A percentile compares a stretch with the other conserved stretches of the same genome.
phyloP scores from a whole-genome alignment of 2,113 vertebrate genomes.

The Plecotus auritus region DNA sequence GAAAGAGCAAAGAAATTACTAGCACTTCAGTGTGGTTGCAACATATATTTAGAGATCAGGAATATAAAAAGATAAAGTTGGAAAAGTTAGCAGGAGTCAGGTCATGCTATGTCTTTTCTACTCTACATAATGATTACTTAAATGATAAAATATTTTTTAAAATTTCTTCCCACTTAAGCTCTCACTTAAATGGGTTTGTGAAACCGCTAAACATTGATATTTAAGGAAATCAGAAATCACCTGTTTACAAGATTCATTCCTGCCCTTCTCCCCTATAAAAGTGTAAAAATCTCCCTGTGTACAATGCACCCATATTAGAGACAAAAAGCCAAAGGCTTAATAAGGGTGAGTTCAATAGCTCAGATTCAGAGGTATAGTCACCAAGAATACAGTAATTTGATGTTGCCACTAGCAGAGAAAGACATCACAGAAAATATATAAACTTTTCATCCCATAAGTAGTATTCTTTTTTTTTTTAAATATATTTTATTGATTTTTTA shows the following conservation, averaged over 20 bases:
- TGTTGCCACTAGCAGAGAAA: neutral
- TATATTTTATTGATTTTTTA: too few relatives aligned
- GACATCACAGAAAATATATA: neutral
- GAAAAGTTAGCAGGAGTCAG: neutral
- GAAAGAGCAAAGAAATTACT: neutral
- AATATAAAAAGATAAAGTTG: neutral
- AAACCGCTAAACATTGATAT: neutral
- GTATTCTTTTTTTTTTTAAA: too few relatives aligned
- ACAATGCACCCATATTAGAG: neutral
- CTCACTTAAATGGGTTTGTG: neutral
- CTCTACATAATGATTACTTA: neutral
- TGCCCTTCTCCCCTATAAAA: neutral
- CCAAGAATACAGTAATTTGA: neutral
- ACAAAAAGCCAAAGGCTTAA: neutral
- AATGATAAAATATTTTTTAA: neutral
- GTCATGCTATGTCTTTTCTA: neutral
- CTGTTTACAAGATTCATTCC: neutral
- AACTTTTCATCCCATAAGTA: neutral
- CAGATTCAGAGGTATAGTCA: neutral
- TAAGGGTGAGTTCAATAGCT: neutral
- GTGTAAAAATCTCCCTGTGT: neutral
- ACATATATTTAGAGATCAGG: neutral
- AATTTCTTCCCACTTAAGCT: neutral
- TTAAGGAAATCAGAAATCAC: neutral
- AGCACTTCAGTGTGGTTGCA: neutral